Evolutionary conservation across 2,888 invertebrate species (phyloP).

Genomic region (Amblyjoppa proteus): DNA sequence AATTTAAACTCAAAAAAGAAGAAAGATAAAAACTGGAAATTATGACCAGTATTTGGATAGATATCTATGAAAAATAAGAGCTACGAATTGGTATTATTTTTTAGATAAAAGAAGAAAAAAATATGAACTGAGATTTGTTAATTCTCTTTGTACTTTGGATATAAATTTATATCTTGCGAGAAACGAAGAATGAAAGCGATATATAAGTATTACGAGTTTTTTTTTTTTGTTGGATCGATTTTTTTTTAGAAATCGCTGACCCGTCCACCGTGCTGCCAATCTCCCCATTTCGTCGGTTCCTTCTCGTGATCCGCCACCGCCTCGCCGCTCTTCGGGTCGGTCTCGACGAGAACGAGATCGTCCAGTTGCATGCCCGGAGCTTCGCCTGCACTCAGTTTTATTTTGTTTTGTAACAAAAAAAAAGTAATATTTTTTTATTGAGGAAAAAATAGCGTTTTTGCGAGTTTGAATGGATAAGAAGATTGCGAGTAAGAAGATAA

Average conservation of each 20-base stretch:
- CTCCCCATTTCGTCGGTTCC: conserved; percentile 82
- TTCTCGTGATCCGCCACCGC: conserved; percentile 75
- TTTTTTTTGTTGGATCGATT: conserved; percentile 39
- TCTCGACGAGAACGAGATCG: conserved; percentile 77
- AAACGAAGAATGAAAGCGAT: conserved; percentile 55
- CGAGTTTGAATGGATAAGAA: background rate
- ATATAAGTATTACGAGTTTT: conserved; percentile 27
- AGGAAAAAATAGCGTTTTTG: background rate
- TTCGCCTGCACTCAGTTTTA: conserved; percentile 63
- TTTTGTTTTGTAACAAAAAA: background rate
- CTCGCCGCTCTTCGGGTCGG: conserved; percentile 77
- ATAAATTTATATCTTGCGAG: conserved; percentile 65
- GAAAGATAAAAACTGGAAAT: conserved; percentile 30
- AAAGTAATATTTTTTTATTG: background rate
- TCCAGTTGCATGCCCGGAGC: conserved; percentile 72
- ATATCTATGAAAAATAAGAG: conserved; percentile 52
- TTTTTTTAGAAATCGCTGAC: conserved; percentile 79
- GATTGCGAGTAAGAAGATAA: background rate
- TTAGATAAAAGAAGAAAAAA: conserved; percentile 62
- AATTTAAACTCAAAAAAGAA: conserved; percentile 25
- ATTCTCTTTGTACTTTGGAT: conserved; percentile 72
- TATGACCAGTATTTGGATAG: conserved; percentile 55
- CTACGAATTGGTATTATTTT: conserved; percentile 70
- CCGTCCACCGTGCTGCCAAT: conserved; percentile 80
- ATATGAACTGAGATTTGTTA: conserved; percentile 67